Evolutionary conservation across 2,113 vertebrate genomes (phyloP).

Genomic region (Peromyscus californicus): DNA sequence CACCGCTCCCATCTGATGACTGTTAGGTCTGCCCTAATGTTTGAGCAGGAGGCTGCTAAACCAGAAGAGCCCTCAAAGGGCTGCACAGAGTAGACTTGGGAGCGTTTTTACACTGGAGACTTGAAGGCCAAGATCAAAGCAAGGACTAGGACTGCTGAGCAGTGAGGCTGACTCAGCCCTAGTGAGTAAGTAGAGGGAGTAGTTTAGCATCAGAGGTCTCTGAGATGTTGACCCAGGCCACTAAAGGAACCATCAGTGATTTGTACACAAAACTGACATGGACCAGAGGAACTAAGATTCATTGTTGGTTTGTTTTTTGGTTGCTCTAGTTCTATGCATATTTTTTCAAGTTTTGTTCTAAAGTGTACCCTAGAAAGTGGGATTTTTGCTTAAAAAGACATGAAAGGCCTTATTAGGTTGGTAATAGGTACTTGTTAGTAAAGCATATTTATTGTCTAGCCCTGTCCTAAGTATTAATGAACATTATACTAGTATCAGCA

Average conservation of each 20-base stretch:
- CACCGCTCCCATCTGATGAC: neutral
- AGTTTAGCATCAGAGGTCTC: neutral
- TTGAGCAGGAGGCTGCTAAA: neutral
- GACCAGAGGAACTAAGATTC: neutral
- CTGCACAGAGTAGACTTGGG: neutral
- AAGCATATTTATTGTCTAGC: conserved; percentile 17
- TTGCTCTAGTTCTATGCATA: conserved; percentile 40
- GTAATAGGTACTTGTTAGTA: conserved; percentile 26
- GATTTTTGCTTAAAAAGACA: conserved; percentile 54
- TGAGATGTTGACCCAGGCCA: neutral
- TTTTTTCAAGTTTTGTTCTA: conserved; percentile 55
- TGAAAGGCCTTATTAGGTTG: conserved; percentile 34
- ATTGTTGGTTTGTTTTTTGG: neutral
- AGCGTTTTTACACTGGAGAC: neutral
- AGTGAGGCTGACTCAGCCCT: neutral
- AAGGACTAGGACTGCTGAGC: neutral
- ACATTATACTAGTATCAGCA: conserved; percentile 1
- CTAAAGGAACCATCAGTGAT: neutral
- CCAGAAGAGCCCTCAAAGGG: neutral
- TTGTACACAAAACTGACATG: neutral
- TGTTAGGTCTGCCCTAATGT: neutral
- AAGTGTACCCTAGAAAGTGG: conserved; percentile 39
- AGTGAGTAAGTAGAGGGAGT: neutral
- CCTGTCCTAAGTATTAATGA: conserved; percentile 38
- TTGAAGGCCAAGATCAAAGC: neutral